Evolutionary conservation across 2,113 vertebrate species (phyloP).

Genomic region (Dicentrarchus labrax): DNA sequence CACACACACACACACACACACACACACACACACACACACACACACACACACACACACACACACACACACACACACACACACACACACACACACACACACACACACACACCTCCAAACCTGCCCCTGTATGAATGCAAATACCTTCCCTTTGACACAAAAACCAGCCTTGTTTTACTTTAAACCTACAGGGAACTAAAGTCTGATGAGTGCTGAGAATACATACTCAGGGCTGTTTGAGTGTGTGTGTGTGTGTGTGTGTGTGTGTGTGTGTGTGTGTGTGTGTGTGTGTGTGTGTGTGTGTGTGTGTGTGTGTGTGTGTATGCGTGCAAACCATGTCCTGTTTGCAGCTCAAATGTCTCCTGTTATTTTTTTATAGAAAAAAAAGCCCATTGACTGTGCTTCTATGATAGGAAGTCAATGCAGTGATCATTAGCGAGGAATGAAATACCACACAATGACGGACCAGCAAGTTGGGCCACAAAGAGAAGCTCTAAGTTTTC

Average conservation of each 20-base stretch:
- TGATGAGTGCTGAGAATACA: conserved; percentile 22
- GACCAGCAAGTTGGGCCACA: conserved; percentile 39
- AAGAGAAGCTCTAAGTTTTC: conserved; percentile 77
- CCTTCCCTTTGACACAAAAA: conserved; percentile 45
- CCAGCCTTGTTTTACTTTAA: conserved; percentile 43
- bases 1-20: too few species aligned
- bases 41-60: neutral
- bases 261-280: conserved; percentile 24
- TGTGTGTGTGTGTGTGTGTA: conserved; percentile 2
- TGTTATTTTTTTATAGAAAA: conserved; percentile 33
- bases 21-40: neutral
- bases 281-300: neutral
- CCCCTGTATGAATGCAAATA: conserved; percentile 42
- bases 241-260: neutral
- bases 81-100: too few species aligned
- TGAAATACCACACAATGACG: conserved; percentile 58
- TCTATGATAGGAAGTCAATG: conserved; percentile 59
- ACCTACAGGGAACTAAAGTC: conserved; percentile 38
- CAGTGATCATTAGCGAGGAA: conserved; percentile 60
- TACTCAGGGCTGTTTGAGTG: neutral
- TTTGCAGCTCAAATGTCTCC: conserved; percentile 63
- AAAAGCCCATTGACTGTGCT: conserved; percentile 45
- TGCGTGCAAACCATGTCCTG: conserved; percentile 21
- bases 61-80: too few species aligned
- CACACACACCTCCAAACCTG: conserved; percentile 9